Evolutionary conservation across 2,888 invertebrate genomes (phyloP).

Genomic region (Cephus runcator): DNA sequence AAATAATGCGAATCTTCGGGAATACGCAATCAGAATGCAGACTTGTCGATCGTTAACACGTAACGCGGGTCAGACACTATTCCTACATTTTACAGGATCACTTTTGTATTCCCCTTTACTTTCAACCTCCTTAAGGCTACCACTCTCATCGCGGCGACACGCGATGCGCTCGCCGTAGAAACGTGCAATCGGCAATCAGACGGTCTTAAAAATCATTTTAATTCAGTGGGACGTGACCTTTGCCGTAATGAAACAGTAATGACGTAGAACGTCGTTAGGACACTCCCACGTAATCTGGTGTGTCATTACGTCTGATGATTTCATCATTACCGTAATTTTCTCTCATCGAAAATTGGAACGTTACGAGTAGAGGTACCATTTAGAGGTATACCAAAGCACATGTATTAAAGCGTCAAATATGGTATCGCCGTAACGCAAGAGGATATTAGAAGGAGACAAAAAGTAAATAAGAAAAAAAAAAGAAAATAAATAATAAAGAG

Average conservation of each 20-base stretch:
- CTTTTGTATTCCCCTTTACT: neutral
- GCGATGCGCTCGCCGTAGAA: neutral
- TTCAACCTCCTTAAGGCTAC: neutral
- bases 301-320: constrained; percentile 15
- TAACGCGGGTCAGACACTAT: too few relatives aligned
- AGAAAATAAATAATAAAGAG: too few relatives aligned
- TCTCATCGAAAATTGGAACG: constrained; percentile 1
- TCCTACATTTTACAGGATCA: too few relatives aligned
- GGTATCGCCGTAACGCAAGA: too few relatives aligned
- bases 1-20: too few relatives aligned
- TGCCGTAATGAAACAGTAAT: constrained; percentile 26
- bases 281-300: constrained; percentile 30
- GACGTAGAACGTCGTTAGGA: constrained; percentile 22
- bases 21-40: too few relatives aligned
- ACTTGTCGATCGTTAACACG: too few relatives aligned
- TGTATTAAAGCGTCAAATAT: too few relatives aligned
- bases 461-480: too few relatives aligned
- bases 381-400: too few relatives aligned
- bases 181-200: neutral
- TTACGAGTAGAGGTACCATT: neutral
- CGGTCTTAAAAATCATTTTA: constrained; percentile 21
- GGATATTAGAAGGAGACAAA: too few relatives aligned
- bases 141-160: neutral
- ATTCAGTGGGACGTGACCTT: constrained; percentile 16
- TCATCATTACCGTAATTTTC: constrained; percentile 26